phyloP scores from a whole-genome alignment of 2,888 invertebrate species.

The Drosophila eohydei region DNA sequence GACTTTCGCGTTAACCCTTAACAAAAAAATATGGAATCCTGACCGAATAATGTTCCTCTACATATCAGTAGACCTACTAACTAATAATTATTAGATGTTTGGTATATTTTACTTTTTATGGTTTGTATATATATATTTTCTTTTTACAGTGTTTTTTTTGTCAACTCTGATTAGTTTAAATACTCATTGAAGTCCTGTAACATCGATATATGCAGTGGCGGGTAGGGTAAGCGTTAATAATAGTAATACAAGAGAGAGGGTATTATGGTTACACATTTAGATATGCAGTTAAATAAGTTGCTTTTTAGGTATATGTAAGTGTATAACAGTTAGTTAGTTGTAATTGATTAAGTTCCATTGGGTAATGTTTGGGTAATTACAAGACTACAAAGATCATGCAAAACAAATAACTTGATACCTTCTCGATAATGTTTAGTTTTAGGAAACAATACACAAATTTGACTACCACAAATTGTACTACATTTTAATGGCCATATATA shows the following conservation, averaged over 20 bases:
- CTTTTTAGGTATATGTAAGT: slow-evolving; percentile 9
- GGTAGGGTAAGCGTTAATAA: slow-evolving; percentile 83
- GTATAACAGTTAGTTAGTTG: slow-evolving; percentile 39
- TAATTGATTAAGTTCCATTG: slow-evolving; percentile 11
- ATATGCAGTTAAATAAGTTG: slow-evolving; percentile 48
- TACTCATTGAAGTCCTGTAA: slow-evolving; percentile 85
- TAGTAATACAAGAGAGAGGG: slow-evolving; percentile 78
- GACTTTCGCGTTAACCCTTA: slow-evolving; percentile 1
- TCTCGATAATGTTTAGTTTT: slow-evolving; percentile 36
- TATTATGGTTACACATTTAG: slow-evolving; percentile 81
- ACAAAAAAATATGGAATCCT: neutral
- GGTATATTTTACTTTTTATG: slow-evolving; percentile 1
- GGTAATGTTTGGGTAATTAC: slow-evolving; percentile 23
- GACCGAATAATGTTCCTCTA: slow-evolving; percentile 3
- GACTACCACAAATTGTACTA: slow-evolving; percentile 52
- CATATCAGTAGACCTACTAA: slow-evolving; percentile 15
- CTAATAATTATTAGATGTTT: slow-evolving; percentile 8
- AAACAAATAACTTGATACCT: slow-evolving; percentile 60
- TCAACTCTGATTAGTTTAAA: slow-evolving; percentile 79
- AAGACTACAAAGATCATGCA: slow-evolving; percentile 80
- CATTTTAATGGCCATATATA: slow-evolving; percentile 60
- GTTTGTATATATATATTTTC: slow-evolving; percentile 13
- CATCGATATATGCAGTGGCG: slow-evolving; percentile 78
- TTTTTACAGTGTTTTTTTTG: slow-evolving; percentile 27
- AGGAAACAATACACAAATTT: slow-evolving; percentile 41